Evolutionary conservation across 2,797 vertebrate species (phyloP).

Genomic region (Eurystomus glaucurus): DNA sequence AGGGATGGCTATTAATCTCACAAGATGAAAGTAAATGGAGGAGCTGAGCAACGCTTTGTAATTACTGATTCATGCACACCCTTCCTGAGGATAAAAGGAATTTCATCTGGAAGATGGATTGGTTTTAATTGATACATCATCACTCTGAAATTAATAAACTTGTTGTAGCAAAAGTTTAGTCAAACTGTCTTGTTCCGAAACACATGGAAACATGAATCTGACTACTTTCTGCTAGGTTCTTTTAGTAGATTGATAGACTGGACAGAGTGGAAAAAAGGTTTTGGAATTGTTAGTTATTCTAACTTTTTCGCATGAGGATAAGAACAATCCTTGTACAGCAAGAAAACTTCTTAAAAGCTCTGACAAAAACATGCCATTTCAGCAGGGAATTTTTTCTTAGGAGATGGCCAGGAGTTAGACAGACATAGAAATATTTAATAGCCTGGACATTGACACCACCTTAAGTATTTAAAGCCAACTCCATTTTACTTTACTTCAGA

Average conservation of each 20-base stretch:
- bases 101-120: neutral
- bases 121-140: conserved; percentile 60
- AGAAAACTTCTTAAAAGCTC: neutral
- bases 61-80: conserved; percentile 66
- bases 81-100: conserved; percentile 43
- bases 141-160: conserved; percentile 40
- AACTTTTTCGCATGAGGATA: neutral
- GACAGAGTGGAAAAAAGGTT: neutral
- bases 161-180: neutral
- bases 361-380: neutral
- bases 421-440: neutral
- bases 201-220: neutral
- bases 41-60: conserved; percentile 48
- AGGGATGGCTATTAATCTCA: conserved; percentile 77
- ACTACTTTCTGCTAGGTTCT: neutral
- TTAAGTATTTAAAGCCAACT: neutral
- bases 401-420: neutral
- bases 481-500: neutral
- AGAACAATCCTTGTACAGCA: neutral
- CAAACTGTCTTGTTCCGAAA: conserved; percentile 10
- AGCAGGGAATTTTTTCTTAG: neutral
- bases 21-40: conserved; percentile 65
- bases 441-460: neutral
- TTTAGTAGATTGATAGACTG: neutral
- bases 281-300: neutral